Evolutionary conservation across 2,888 invertebrate species (phyloP).

Genomic region (Dusona sp.): DNA sequence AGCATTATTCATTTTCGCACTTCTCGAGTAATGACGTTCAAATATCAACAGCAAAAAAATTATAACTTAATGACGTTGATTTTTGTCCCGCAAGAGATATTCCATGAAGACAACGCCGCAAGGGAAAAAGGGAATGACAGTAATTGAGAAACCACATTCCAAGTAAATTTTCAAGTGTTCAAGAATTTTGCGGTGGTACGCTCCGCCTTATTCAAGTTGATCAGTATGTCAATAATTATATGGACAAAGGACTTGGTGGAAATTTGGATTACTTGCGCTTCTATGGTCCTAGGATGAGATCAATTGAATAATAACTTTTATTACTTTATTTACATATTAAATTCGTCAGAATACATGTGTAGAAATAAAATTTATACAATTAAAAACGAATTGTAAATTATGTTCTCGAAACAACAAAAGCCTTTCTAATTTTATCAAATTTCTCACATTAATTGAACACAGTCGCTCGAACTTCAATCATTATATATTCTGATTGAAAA

Average conservation of each 20-base stretch:
- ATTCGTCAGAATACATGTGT: too few relatives aligned
- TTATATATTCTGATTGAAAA: too few relatives aligned
- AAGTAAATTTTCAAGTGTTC: background rate
- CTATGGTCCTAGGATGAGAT: background rate
- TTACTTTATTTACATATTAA: background rate
- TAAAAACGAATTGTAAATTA: background rate
- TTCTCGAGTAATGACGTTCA: background rate
- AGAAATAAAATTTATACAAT: background rate
- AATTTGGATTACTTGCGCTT: background rate
- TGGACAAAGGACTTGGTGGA: background rate
- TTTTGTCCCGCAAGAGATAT: background rate
- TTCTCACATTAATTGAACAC: background rate
- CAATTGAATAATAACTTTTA: background rate
- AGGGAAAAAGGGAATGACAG: background rate
- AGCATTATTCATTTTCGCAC: background rate
- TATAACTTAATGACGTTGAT: background rate
- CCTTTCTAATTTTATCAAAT: background rate
- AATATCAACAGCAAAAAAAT: background rate
- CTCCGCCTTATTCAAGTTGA: background rate
- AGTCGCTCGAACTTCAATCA: too few relatives aligned
- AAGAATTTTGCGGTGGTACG: slow-evolving; percentile 20
- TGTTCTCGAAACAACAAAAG: background rate
- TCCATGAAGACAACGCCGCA: background rate
- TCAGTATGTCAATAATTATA: background rate
- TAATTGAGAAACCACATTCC: slow-evolving; percentile 12